Evolutionary conservation across 2,113 vertebrate species (phyloP).

Genomic region (Catharus bicknelli): DNA sequence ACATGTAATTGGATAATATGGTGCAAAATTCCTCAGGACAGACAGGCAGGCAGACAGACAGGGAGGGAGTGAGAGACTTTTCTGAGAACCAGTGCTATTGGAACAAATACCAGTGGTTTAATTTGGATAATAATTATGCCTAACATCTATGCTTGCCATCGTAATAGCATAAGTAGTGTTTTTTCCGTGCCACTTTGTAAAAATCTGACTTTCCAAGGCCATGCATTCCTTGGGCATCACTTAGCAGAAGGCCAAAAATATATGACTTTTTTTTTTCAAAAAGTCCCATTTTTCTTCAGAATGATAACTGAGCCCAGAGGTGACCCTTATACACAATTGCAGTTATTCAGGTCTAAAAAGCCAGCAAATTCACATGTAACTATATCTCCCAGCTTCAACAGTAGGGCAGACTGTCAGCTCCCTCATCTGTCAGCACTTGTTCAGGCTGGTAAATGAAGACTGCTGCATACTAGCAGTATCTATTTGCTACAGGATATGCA

Average conservation of each 20-base stretch:
- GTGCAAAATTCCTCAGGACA: neutral
- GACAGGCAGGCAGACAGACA: neutral
- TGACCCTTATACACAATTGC: conserved; percentile 39
- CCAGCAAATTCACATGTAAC: conserved; percentile 77
- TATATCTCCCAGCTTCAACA: conserved; percentile 79
- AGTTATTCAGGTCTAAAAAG: conserved; percentile 60
- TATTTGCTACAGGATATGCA: conserved; percentile 80
- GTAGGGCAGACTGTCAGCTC: conserved; percentile 78
- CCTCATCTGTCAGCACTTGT: conserved; percentile 87
- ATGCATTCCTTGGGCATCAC: conserved; percentile 41
- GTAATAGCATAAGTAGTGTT: neutral
- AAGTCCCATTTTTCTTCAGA: conserved; percentile 25
- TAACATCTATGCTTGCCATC: neutral
- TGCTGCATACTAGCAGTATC: conserved; percentile 78
- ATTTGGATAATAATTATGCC: neutral
- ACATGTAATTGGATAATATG: neutral
- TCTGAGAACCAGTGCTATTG: neutral
- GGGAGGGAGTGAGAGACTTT: neutral
- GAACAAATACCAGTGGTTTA: neutral
- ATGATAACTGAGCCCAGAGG: conserved; percentile 64
- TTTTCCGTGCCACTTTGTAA: neutral
- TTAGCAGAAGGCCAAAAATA: conserved; percentile 8
- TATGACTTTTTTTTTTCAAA: neutral
- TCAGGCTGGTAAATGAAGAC: conserved; percentile 83
- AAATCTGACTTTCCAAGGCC: conserved; percentile 16